These are phyloP conservation scores for Trichomalopsis sarcophagae DNA, from an alignment of 1,140 invertebrate species.

Conservation along the genomic window DNA sequence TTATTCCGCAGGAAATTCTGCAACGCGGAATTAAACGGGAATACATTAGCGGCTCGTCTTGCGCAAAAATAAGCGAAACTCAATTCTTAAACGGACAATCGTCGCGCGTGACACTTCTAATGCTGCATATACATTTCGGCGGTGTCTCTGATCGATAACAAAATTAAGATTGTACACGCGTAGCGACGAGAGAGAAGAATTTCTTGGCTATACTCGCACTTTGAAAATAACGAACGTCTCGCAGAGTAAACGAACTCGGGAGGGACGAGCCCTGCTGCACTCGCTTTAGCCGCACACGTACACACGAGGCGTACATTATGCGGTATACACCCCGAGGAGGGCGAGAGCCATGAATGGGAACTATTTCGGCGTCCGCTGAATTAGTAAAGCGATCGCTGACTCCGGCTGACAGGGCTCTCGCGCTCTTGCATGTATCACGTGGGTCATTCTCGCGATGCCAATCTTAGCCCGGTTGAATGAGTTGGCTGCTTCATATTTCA, in stretches of 20 bases:
- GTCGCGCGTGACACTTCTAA: too few species aligned
- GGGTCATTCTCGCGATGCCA: constrained; percentile 38
- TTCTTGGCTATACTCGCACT: too few species aligned
- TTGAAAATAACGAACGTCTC: too few species aligned
- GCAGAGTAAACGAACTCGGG: background rate
- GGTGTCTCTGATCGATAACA: too few species aligned
- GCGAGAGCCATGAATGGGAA: constrained; percentile 62
- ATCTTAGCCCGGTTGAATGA: constrained; percentile 41
- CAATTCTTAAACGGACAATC: too few species aligned
- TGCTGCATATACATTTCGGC: too few species aligned
- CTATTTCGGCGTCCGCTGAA: constrained; percentile 65
- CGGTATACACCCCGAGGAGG: background rate
- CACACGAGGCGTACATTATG: background rate
- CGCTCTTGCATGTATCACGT: constrained; percentile 32
- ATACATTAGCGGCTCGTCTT: too few species aligned
- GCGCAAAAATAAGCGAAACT: too few species aligned
- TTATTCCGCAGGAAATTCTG: too few species aligned
- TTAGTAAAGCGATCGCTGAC: constrained; percentile 64
- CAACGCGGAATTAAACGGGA: too few species aligned
- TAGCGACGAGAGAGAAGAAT: too few species aligned
- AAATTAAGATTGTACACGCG: too few species aligned
- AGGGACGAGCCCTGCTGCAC: background rate
- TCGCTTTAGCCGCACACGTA: background rate
- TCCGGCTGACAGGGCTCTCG: constrained; percentile 33
- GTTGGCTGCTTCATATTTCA: constrained; percentile 34